Evolutionary conservation across 2,797 vertebrate genomes (phyloP), one percentile per base, ranked within the genome.

Genomic region (Odontamblyopus lacepedii): DNA sequence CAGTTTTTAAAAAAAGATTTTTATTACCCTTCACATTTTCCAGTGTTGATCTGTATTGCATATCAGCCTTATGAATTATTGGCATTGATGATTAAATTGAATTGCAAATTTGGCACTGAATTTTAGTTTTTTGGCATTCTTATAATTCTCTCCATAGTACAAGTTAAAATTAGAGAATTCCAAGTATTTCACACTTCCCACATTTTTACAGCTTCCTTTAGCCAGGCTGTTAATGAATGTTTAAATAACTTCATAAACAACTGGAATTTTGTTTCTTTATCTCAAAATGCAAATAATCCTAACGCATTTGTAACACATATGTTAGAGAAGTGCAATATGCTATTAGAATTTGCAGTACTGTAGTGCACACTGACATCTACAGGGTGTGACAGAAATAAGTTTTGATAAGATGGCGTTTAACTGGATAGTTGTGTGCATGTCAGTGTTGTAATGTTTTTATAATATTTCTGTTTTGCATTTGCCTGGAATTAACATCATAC

Each of bases 91-190:
- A 83, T 84, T 76, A 80, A 83, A 78, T 78, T 83, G 65, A 73
- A 73, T 80, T 50, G 80, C 83, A 83, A 81, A 30, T 65, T 89
- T 92, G 91, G 90, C 91, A 92, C 91, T 89, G 87, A 63, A 65
- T 77, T 87, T 67, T 55, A 38, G 12, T 81, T 84, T 63, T 87
- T 89, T 87, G 85, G 86, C 85, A 85, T 86, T 67, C 61, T 60
- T 72, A 71, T 70, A 81, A 68, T 70, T 12, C 66, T 23, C 15
- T 69, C 44, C 11, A 0, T 16, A 38, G 48, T 69, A 57, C 27
- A 63, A 74, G 38, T 65, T 61, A 59, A 57, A 51, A 29, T 55
- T 13, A 50, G 32, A 53, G 27, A 32, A 50, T 80, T 83, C 71
- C 69, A 19, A 78, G 62, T 68, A 70, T 75, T 63, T n/a, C 32